phyloP scores from a whole-genome alignment of 2,113 vertebrate species.

The Etheostoma spectabile region DNA sequence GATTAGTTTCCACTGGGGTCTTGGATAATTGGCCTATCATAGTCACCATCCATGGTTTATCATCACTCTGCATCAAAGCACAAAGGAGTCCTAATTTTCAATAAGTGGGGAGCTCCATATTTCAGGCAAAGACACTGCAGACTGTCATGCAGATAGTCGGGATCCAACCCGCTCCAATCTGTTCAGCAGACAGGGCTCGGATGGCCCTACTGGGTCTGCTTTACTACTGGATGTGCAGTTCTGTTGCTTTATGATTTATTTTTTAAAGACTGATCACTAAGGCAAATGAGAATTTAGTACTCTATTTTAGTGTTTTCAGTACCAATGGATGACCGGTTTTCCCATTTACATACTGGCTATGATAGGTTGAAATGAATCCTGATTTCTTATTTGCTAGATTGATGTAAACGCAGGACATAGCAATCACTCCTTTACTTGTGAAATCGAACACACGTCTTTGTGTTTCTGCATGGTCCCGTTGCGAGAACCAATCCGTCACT shows the following conservation, averaged over 20 bases:
- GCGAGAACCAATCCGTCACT: conserved; percentile 19
- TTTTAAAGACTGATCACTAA: conserved; percentile 17
- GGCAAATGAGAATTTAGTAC: conserved; percentile 6
- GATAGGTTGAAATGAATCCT: neutral
- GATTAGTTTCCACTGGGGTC: conserved; percentile 65
- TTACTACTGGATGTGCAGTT: conserved; percentile 8
- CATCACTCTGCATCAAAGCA: conserved; percentile 70
- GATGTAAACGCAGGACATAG: neutral
- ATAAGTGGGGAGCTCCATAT: conserved; percentile 59
- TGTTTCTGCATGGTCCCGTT: neutral
- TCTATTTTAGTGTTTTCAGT: neutral
- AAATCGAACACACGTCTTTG: neutral
- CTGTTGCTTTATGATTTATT: conserved; percentile 31
- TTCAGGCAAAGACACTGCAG: conserved; percentile 65
- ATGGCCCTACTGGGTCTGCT: conserved; percentile 35
- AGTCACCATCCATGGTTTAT: conserved; percentile 65
- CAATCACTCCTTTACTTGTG: neutral
- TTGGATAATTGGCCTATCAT: conserved; percentile 68
- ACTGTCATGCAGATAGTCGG: conserved; percentile 48
- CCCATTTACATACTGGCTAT: neutral
- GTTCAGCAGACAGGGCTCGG: conserved; percentile 67
- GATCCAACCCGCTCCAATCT: conserved; percentile 73
- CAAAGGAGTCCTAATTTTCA: conserved; percentile 67
- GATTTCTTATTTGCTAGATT: neutral
- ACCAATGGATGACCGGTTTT: too few species aligned